A percentile compares a stretch with the other conserved stretches of the same genome.
These are phyloP conservation scores for Sarcophaga caerulescens DNA, from an alignment of 2,888 invertebrate genomes.

Conservation along the genomic window DNA sequence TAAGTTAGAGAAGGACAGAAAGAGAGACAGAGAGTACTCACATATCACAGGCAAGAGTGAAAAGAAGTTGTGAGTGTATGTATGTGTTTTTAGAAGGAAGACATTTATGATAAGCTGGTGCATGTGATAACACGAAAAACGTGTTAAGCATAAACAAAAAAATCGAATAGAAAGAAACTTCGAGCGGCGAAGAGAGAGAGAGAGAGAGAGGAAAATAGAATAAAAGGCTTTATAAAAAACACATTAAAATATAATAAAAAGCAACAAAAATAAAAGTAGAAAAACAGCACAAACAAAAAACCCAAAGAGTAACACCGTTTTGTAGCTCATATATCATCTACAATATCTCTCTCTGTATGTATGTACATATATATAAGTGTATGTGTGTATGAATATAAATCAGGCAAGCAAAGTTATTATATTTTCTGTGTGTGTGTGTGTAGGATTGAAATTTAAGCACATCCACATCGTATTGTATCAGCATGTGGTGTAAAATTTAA, in stretches of 20 bases:
- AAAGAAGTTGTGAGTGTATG: not conserved
- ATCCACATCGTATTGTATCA: too few species aligned
- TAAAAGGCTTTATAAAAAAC: not conserved
- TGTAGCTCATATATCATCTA: not conserved
- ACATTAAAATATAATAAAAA: too few species aligned
- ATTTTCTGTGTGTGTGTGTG: too few species aligned
- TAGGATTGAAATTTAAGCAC: too few species aligned
- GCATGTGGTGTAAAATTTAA: not conserved
- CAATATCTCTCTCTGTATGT: not conserved
- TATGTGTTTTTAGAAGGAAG: constrained; percentile 44
- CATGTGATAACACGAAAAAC: constrained; percentile 69
- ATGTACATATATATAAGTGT: too few species aligned
- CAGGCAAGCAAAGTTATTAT: too few species aligned
- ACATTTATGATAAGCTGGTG: constrained; percentile 69
- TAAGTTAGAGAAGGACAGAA: not conserved
- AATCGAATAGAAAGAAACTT: not conserved
- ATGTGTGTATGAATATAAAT: not conserved
- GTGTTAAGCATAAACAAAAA: constrained; percentile 67
- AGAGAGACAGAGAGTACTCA: not conserved
- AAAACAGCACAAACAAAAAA: not conserved
- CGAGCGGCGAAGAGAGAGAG: too few species aligned
- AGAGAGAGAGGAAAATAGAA: not conserved
- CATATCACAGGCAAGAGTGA: not conserved
- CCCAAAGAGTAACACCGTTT: not conserved
- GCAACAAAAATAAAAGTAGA: too few species aligned